Conservation (phyloP, 2,113 vertebrate genomes). For the Paraplagusia blochii region DNA sequence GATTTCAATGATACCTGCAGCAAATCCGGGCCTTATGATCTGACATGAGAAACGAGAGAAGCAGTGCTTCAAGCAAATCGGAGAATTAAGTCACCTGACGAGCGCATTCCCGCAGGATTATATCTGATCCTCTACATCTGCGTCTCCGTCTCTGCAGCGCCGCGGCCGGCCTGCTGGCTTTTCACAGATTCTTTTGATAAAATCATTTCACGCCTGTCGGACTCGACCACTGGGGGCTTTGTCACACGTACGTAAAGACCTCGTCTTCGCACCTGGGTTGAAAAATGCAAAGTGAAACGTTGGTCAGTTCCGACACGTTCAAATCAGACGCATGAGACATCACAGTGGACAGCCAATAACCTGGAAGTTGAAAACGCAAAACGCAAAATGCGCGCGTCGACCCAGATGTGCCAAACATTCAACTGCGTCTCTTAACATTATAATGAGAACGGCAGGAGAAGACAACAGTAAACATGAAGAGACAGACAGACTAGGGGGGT, state of each 20-base stretch:
- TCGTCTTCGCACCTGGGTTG: not conserved
- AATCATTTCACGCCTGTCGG: not conserved
- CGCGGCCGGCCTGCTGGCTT: not conserved
- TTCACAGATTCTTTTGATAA: not conserved
- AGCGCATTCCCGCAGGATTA: too few species aligned
- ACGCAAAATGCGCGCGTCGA: not conserved
- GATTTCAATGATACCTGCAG: too few species aligned
- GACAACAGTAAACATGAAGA: not conserved
- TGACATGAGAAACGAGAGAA: not conserved
- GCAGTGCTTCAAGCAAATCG: not conserved
- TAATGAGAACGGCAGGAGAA: not conserved
- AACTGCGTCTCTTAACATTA: conserved; percentile 4
- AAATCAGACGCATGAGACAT: not conserved
- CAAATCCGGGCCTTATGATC: not conserved
- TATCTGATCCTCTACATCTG: not conserved
- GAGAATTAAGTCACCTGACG: not conserved
- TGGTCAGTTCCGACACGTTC: not conserved
- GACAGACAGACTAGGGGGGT: conserved; percentile 7
- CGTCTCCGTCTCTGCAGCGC: not conserved
- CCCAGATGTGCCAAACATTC: conserved; percentile 20
- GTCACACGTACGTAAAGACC: not conserved
- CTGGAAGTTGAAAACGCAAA: not conserved
- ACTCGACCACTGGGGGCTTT: not conserved
- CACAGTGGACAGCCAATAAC: conserved; percentile 15
- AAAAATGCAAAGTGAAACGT: not conserved